Conservation (phyloP, 2,113 vertebrate genomes). For the Mesitornis unicolor region DNA sequence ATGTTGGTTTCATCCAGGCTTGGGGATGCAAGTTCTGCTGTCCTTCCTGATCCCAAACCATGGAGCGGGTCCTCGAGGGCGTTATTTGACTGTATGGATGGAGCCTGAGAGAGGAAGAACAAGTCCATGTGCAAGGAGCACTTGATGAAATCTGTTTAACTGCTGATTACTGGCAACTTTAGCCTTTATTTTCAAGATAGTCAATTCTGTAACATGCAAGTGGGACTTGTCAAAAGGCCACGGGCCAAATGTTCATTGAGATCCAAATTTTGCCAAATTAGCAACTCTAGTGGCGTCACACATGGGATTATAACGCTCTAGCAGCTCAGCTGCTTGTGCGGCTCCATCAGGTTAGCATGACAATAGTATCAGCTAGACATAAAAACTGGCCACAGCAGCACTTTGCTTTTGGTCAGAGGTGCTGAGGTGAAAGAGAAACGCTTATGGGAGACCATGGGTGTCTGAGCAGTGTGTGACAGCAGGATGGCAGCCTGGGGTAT, state of each 20-base stretch:
- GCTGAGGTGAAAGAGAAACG: not conserved
- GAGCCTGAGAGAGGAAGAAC: not conserved
- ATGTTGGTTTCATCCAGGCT: not conserved
- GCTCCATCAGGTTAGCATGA: rapidly evolving
- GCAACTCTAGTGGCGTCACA: not conserved
- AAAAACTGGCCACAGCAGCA: rapidly evolving
- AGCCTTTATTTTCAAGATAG: not conserved
- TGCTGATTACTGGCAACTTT: not conserved
- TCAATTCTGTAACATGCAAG: not conserved
- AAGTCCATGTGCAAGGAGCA: rapidly evolving
- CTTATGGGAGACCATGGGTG: rapidly evolving
- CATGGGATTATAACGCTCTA: not conserved
- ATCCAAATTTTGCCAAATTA: not conserved
- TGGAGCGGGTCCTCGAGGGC: rapidly evolving
- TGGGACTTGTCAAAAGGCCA: not conserved
- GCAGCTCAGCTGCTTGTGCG: not conserved
- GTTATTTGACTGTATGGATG: not conserved
- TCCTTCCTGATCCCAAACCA: not conserved
- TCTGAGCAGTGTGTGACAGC: not conserved
- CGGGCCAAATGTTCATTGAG: not conserved
- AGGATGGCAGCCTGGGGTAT: not conserved
- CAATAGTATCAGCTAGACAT: not conserved
- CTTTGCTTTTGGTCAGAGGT: not conserved
- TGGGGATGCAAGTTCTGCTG: not conserved
- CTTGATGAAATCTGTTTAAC: not conserved